Evolutionary conservation across 2,113 vertebrate genomes (phyloP).

Genomic region (Corynorhinus townsendii): DNA sequence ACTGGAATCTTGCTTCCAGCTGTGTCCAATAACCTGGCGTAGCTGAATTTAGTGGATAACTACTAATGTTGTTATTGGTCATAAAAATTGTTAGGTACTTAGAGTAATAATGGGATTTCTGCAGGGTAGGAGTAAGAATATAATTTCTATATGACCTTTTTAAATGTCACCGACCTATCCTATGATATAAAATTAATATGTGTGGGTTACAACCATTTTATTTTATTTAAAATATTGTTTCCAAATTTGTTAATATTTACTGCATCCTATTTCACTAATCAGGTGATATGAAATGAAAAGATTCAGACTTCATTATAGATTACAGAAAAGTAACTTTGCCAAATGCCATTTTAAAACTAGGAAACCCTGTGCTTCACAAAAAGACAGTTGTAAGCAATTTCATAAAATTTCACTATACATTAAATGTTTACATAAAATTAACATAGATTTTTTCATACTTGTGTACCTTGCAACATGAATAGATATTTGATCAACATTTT

Average conservation of each 20-base stretch:
- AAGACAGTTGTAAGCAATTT: not conserved
- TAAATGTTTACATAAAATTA: not conserved
- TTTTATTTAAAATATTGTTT: not conserved
- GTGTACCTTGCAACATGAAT: not conserved
- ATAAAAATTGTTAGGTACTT: constrained; percentile 58
- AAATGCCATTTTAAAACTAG: not conserved
- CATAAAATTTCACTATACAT: not conserved
- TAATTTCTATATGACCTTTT: constrained; percentile 44
- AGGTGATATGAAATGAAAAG: not conserved
- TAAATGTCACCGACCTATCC: not conserved
- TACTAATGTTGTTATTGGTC: constrained; percentile 38
- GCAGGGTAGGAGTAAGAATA: constrained; percentile 6
- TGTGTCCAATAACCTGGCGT: constrained; percentile 40
- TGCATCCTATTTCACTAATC: not conserved
- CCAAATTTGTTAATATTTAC: not conserved
- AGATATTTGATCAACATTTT: not conserved
- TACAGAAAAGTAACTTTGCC: not conserved
- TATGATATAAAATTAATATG: constrained; percentile 19
- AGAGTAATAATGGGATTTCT: constrained; percentile 45
- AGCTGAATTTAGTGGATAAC: constrained; percentile 25
- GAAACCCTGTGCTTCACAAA: not conserved
- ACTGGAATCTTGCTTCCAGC: constrained; percentile 32
- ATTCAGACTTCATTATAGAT: not conserved
- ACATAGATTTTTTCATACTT: not conserved
- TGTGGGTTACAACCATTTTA: not conserved